These are phyloP conservation scores for Leptonema lineaticorne DNA, from an alignment of 1,140 invertebrate genomes.

Conservation along the genomic window DNA sequence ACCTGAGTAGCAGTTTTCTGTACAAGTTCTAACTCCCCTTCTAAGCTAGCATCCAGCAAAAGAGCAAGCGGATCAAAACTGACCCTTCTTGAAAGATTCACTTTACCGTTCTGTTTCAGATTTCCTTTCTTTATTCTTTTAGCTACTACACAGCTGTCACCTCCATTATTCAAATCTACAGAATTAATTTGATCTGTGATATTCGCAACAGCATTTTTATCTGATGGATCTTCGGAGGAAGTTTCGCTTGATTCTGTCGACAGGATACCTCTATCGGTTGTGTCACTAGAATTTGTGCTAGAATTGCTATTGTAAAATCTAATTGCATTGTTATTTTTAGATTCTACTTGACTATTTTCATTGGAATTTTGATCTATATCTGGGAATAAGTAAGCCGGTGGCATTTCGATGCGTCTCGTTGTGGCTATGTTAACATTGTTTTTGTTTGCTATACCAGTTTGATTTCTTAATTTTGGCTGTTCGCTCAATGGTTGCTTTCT, in stretches of 20 bases:
- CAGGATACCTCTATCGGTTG: conserved; percentile 46
- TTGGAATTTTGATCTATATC: conserved; percentile 62
- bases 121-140: conserved; percentile 73
- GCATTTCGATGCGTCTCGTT: conserved; percentile 77
- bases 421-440: conserved; percentile 66
- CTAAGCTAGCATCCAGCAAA: conserved; percentile 93
- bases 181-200: conserved; percentile 54
- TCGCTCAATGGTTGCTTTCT: conserved; percentile 75
- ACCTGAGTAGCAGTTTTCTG: conserved; percentile 93
- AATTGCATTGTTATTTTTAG: conserved; percentile 39
- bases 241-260: conserved; percentile 37
- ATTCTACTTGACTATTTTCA: conserved; percentile 49
- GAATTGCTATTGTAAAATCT: conserved; percentile 41
- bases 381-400: conserved; percentile 76
- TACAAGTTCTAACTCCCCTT: conserved; percentile 96
- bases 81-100: conserved; percentile 76
- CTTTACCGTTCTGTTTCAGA: conserved; percentile 69
- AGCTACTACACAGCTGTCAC: conserved; percentile 60
- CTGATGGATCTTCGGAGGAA: conserved; percentile 53
- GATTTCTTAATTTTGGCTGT: conserved; percentile 70
- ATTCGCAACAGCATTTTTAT: conserved; percentile 53
- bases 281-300: conserved; percentile 52
- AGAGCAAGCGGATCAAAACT: conserved; percentile 97
- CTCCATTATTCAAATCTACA: conserved; percentile 56
- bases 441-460: conserved; percentile 55